Conservation (phyloP, 2,113 vertebrate genomes). For the Hippocampus zosterae region DNA sequence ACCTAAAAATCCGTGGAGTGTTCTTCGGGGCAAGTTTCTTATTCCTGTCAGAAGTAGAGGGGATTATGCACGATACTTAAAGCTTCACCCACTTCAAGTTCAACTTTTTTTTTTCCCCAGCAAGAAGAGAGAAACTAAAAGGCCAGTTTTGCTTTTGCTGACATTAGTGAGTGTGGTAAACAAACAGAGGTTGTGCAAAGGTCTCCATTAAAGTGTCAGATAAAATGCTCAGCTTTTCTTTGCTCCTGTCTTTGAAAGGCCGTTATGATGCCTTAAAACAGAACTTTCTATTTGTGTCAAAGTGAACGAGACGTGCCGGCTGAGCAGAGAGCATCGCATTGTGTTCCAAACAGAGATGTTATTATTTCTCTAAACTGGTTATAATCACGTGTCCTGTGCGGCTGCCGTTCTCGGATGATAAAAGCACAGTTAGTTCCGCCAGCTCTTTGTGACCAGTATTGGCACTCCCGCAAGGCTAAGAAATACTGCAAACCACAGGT, state of each 20-base stretch:
- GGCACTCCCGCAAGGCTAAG: neutral
- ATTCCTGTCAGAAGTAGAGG: conserved; percentile 63
- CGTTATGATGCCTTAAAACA: conserved; percentile 12
- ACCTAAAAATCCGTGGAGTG: conserved; percentile 64
- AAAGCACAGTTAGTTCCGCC: neutral
- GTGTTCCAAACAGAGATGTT: conserved; percentile 8
- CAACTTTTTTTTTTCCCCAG: conserved; percentile 52
- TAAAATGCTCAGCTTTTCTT: conserved; percentile 43
- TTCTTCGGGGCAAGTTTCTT: conserved; percentile 61
- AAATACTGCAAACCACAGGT: neutral
- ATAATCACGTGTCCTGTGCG: conserved; percentile 4
- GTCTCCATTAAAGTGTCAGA: conserved; percentile 43
- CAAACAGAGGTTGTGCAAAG: conserved; percentile 19
- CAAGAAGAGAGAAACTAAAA: conserved; percentile 31
- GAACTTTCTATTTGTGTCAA: conserved; percentile 5
- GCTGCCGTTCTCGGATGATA: neutral
- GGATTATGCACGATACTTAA: conserved; percentile 67
- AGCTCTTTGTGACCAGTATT: neutral
- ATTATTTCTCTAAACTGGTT: conserved; percentile 22
- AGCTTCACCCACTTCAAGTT: conserved; percentile 51
- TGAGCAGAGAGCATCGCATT: neutral
- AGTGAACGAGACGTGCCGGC: neutral
- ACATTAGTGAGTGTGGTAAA: conserved; percentile 30
- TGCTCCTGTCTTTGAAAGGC: conserved; percentile 32
- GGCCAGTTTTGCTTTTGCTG: conserved; percentile 28